phyloP scores from a whole-genome alignment of 1,140 invertebrate genomes.

The Drosophila tsacasi region DNA sequence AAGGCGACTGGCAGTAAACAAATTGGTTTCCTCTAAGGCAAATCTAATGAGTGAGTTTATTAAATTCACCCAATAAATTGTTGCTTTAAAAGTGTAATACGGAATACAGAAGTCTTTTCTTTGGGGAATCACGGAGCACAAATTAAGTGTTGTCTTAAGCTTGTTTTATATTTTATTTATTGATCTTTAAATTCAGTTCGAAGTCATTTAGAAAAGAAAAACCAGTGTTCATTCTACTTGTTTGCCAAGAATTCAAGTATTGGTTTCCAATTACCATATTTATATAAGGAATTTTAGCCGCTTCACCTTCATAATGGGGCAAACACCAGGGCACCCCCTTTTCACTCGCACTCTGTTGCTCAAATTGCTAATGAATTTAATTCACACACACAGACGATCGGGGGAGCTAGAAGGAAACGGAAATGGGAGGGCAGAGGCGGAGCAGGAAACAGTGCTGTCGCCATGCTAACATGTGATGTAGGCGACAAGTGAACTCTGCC shows the following conservation, averaged over 20 bases:
- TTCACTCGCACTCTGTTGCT: constrained; percentile 15
- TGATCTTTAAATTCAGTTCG: constrained; percentile 3
- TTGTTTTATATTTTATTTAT: not conserved
- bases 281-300: not conserved
- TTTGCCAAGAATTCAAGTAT: not conserved
- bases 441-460: constrained; percentile 28
- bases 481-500: constrained; percentile 68
- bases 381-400: constrained; percentile 12
- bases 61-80: not conserved
- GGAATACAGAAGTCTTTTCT: not conserved
- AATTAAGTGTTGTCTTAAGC: too few relatives aligned
- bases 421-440: not conserved
- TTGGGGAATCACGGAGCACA: too few relatives aligned
- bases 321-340: not conserved
- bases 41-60: constrained; percentile 9
- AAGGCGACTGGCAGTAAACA: constrained; percentile 19
- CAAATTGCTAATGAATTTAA: constrained; percentile 60
- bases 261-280: not conserved
- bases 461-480: constrained; percentile 43
- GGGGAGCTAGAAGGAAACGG: not conserved
- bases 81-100: not conserved
- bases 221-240: not conserved
- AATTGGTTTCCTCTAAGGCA: constrained; percentile 16
- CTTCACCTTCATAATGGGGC: not conserved
- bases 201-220: not conserved